Percentiles rank a stretch among this genome's conserved stretches.
Evolutionary conservation across 2,888 invertebrate genomes (phyloP).

Genomic region (Siphlonurus alternatus): DNA sequence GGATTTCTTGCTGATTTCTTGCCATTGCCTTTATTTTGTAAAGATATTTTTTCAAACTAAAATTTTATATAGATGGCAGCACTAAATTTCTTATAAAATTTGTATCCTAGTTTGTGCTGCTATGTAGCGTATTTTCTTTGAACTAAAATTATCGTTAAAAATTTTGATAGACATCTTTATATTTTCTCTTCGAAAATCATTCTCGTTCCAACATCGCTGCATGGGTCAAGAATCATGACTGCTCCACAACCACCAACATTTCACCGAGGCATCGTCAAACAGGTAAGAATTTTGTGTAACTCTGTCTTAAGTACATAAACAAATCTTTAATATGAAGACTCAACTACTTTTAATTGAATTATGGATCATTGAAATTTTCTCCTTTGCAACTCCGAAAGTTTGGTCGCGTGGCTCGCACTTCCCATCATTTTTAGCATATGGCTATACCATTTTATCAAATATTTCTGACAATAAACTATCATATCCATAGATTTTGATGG

Average conservation of each 20-base stretch:
- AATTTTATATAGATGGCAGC: too few relatives aligned
- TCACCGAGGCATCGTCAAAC: constrained; percentile 41
- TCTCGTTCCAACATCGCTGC: constrained; percentile 14
- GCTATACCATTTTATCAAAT: neutral
- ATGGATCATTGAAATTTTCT: too few relatives aligned
- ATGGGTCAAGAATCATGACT: constrained; percentile 18
- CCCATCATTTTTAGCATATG: neutral
- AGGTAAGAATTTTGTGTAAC: constrained; percentile 37
- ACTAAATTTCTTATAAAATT: too few relatives aligned
- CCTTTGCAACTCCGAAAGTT: neutral
- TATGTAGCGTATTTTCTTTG: too few relatives aligned
- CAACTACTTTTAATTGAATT: too few relatives aligned
- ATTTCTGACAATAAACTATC: neutral
- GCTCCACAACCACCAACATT: constrained; percentile 29
- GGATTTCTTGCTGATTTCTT: too few relatives aligned
- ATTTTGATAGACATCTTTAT: neutral
- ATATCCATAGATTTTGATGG: too few relatives aligned
- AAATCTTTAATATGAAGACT: too few relatives aligned
- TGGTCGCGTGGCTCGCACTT: neutral
- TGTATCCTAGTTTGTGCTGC: too few relatives aligned
- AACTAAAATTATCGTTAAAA: too few relatives aligned
- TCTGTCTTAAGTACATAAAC: too few relatives aligned
- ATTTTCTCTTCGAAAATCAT: neutral
- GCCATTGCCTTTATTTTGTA: neutral
- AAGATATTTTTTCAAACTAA: neutral